These are phyloP conservation scores for Sinosuthora webbiana DNA, from an alignment of 2,113 vertebrate genomes.

Conservation along the genomic window DNA sequence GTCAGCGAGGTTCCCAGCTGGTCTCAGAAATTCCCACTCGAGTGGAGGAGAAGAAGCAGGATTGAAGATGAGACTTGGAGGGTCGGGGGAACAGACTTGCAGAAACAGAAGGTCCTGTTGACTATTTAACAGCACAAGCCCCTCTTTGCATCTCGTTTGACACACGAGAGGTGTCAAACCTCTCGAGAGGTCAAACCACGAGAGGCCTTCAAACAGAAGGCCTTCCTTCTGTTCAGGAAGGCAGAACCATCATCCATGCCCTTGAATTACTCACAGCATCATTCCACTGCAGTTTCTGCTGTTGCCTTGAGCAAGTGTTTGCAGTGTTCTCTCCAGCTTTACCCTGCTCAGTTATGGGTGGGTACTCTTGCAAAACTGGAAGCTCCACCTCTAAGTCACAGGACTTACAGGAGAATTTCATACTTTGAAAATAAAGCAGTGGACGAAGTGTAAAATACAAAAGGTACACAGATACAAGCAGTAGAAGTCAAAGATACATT, in stretches of 20 bases:
- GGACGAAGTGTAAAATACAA: neutral
- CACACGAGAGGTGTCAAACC: too few species aligned
- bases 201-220: too few species aligned
- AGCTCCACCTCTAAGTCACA: neutral
- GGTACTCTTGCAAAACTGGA: neutral
- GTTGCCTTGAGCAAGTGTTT: neutral
- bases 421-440: neutral
- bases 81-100: neutral
- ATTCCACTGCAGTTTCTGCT: neutral
- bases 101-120: neutral
- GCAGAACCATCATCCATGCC: neutral
- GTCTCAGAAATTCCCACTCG: neutral
- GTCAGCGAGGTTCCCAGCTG: rapidly evolving
- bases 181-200: too few species aligned
- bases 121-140: neutral
- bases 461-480: neutral
- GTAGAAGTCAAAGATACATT: neutral
- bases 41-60: neutral
- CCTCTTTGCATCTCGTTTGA: neutral
- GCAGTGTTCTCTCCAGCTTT: neutral
- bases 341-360: neutral
- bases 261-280: neutral
- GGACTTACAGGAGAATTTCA: neutral
- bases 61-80: neutral
- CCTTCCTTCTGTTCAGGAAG: neutral